A percentile compares a stretch with the other conserved stretches of the same genome.
Evolutionary conservation across 2,888 invertebrate genomes (phyloP).

Genomic region (Invenusta paracnida): DNA sequence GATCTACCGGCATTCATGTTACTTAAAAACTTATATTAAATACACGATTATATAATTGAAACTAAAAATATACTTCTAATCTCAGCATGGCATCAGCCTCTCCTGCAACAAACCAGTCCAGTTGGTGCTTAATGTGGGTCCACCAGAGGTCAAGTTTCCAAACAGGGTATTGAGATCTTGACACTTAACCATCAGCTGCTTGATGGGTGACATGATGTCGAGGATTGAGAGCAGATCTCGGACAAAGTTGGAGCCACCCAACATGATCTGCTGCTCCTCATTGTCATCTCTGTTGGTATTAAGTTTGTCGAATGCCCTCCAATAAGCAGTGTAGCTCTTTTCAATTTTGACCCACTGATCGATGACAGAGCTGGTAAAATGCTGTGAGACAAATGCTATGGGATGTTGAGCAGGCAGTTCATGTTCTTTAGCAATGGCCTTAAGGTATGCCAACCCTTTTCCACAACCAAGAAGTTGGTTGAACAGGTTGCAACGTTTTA

Average conservation of each 20-base stretch:
- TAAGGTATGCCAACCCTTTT: background rate
- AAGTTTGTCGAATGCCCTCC: background rate
- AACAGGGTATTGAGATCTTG: background rate
- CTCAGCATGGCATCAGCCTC: background rate
- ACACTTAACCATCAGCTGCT: background rate
- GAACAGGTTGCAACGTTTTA: background rate
- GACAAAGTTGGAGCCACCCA: background rate
- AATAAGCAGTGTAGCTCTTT: background rate
- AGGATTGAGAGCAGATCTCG: background rate
- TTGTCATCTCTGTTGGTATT: background rate
- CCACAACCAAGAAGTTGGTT: background rate
- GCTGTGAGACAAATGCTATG: background rate
- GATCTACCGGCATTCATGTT: no score
- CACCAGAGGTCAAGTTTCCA: background rate
- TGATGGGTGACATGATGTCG: no score
- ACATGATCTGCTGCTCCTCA: background rate
- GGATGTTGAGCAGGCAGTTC: background rate
- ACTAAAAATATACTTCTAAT: background rate
- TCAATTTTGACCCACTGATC: background rate
- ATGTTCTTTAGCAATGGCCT: background rate
- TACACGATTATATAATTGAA: no score
- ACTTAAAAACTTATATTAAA: no score
- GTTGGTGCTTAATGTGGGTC: background rate
- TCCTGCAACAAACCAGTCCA: no score
- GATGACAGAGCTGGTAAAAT: background rate